Conservation (phyloP, 2,113 vertebrate species). For the Nothoprocta perdicaria region DNA sequence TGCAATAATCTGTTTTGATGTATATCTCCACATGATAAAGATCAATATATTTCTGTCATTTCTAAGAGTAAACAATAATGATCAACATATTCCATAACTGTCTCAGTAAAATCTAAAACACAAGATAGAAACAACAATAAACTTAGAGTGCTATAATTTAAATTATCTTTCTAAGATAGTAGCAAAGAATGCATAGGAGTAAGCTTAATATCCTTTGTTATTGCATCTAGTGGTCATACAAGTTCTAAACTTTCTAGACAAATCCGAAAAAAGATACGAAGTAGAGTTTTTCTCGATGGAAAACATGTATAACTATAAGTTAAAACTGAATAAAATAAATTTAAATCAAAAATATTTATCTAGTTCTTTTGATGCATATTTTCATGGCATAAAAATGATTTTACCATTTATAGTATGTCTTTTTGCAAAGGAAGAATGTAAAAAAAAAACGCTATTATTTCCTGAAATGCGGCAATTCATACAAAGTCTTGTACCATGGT, state of each 20-base stretch:
- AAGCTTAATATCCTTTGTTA: background rate
- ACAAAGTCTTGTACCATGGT: background rate
- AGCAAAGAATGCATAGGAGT: background rate
- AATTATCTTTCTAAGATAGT: background rate
- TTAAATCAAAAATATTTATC: background rate
- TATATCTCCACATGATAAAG: background rate
- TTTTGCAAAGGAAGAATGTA: background rate
- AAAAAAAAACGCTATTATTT: background rate
- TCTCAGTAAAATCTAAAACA: background rate
- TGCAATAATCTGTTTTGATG: background rate
- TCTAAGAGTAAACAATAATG: background rate
- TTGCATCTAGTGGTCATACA: background rate
- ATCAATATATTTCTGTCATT: background rate
- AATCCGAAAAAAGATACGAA: background rate
- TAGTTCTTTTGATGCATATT: background rate
- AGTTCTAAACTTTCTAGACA: background rate
- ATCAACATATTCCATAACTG: background rate
- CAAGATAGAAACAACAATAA: background rate
- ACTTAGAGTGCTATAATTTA: background rate
- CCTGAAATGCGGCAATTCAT: background rate
- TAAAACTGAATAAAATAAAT: slow-evolving; percentile 16
- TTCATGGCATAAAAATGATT: background rate
- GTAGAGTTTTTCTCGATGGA: background rate
- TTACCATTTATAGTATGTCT: background rate
- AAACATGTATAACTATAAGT: background rate